Percentiles rank a stretch among this genome's conserved stretches.
Conservation (phyloP, 2,888 invertebrate genomes). For the Lochmaea crataegi region DNA sequence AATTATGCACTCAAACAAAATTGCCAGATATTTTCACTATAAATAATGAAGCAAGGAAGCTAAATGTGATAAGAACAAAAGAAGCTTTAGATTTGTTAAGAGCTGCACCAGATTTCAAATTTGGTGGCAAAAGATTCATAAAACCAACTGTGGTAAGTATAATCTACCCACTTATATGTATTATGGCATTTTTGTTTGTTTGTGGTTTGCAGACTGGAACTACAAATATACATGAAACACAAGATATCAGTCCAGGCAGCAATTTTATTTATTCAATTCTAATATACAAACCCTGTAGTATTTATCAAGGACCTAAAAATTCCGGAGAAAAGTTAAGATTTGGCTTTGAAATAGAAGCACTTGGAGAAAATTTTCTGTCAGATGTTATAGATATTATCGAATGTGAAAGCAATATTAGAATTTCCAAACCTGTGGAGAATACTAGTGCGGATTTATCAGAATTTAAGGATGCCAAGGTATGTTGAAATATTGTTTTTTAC, state of each 20-base stretch:
- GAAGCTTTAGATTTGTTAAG: slow-evolving; percentile 32
- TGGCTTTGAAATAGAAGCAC: slow-evolving; percentile 71
- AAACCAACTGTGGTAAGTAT: slow-evolving; percentile 41
- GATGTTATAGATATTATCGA: slow-evolving; percentile 79
- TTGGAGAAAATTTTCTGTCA: slow-evolving; percentile 77
- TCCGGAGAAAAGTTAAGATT: slow-evolving; percentile 61
- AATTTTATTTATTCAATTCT: slow-evolving; percentile 52
- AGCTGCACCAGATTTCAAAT: slow-evolving; percentile 30
- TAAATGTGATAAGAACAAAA: slow-evolving; percentile 40
- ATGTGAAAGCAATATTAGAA: slow-evolving; percentile 77
- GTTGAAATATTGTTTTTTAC: neutral
- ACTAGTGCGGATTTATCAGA: slow-evolving; percentile 47
- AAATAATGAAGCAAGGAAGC: slow-evolving; percentile 29
- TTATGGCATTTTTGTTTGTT: too few relatives aligned
- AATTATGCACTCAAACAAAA: slow-evolving; percentile 39
- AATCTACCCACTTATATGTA: neutral
- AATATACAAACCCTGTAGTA: slow-evolving; percentile 51
- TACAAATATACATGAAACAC: neutral
- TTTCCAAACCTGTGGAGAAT: slow-evolving; percentile 71
- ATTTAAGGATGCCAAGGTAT: slow-evolving; percentile 49
- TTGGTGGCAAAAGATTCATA: slow-evolving; percentile 38
- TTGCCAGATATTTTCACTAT: slow-evolving; percentile 32
- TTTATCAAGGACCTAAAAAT: slow-evolving; percentile 43
- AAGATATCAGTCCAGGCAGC: slow-evolving; percentile 48
- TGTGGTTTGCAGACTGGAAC: neutral